Conservation (phyloP, 2,888 invertebrate species). For the Plagiodera versicolora region DNA sequence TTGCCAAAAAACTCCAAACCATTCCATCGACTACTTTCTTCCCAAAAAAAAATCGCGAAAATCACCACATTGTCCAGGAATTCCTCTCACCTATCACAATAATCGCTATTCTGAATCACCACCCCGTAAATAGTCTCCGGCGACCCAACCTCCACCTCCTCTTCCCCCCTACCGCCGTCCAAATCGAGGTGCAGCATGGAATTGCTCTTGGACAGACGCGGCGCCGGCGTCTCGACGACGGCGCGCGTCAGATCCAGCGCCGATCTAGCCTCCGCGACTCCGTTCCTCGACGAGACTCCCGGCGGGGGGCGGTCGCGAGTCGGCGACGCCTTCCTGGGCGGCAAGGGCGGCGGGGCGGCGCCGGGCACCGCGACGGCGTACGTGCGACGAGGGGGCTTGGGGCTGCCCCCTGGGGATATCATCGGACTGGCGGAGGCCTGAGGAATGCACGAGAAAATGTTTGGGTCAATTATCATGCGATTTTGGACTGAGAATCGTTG, state of each 20-base stretch:
- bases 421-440: slow-evolving; percentile 60
- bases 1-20: no score
- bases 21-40: no score
- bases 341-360: slow-evolving; percentile 63
- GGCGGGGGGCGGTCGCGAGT: slow-evolving; percentile 56
- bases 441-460: background rate
- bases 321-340: slow-evolving; percentile 63
- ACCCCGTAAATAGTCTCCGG: slow-evolving; percentile 74
- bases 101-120: slow-evolving; percentile 65
- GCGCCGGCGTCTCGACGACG: slow-evolving; percentile 45
- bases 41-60: no score
- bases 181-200: slow-evolving; percentile 50
- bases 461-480: no score
- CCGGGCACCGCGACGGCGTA: slow-evolving; percentile 46
- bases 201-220: slow-evolving; percentile 49
- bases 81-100: slow-evolving; percentile 27
- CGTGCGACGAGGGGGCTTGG: slow-evolving; percentile 54
- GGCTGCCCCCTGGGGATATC: slow-evolving; percentile 63
- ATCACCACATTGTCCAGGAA: no score
- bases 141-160: slow-evolving; percentile 59
- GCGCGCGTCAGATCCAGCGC: slow-evolving; percentile 69
- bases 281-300: slow-evolving; percentile 62
- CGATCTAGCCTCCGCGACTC: slow-evolving; percentile 49
- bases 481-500: no score
- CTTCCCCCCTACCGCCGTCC: slow-evolving; percentile 33